Evolutionary conservation across 2,113 vertebrate genomes (phyloP), one percentile per base, ranked within the genome.

Genomic region (Centropus bengalensis): DNA sequence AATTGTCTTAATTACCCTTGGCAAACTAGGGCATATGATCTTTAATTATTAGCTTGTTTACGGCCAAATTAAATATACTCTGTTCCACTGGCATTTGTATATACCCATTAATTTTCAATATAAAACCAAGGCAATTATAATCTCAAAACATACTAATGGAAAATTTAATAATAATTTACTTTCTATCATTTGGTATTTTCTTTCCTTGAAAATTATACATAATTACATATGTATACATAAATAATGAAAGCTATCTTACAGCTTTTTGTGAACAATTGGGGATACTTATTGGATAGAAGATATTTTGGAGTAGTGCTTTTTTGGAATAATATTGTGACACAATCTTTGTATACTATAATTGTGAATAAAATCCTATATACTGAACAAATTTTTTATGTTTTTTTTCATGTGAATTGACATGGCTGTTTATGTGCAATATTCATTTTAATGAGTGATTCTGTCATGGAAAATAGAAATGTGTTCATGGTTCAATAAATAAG

Each of bases 391-490:
- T 64, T 60, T n/a, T 55, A 40, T 21, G 81, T 56, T 36, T 36
- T 93, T 87, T 90, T 88, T 62, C 47, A 88, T 73, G 20, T 71
- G 62, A 90, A 24, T 23, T 73, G 26, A 55, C 64, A 88, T 15
- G 16, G 73, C 69, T 81, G 73, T 79, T 94, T 88, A 80, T 9
- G 4, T 55, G 58, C 33, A 76, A 24, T 3, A 73, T 55, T 93
- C 54, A 84, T 80, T 92, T 96, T 79, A 95, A 88, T 80, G 86
- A 93, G 36, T 4, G 1, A 89, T 80, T 73, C 93, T 96, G 77
- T 80, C 63, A 85, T 27, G 12, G 70, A 96, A 97, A 95, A 94
- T 95, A 95, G 91, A 96, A 96, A 36, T 69, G 40, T 73, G 21
- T 88, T 91, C 76, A 60, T 70, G 76, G 81, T 92, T 95, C 87